A percentile compares a stretch with the other conserved stretches of the same genome.
Conservation (phyloP, 2,888 invertebrate genomes). For the Lacanobia wlatinum region DNA sequence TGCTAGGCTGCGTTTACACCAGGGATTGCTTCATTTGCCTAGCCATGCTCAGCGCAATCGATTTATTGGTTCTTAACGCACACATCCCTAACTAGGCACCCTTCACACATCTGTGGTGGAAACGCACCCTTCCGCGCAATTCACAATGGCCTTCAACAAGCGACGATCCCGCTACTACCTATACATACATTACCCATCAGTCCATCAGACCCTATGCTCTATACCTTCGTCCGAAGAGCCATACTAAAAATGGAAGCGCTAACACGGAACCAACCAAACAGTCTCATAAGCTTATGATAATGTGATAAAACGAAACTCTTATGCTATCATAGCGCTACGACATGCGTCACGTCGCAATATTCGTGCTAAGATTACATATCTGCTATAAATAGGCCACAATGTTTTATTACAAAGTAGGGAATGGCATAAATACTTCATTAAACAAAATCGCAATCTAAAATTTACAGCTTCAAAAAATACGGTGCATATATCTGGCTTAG, state of each 20-base stretch:
- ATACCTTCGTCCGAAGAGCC: background rate
- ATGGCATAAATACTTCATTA: background rate
- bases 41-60: too few relatives aligned
- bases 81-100: too few relatives aligned
- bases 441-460: background rate
- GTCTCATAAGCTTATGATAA: background rate
- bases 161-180: background rate
- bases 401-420: background rate
- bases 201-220: background rate
- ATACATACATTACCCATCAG: background rate
- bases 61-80: too few relatives aligned
- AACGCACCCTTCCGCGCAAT: too few relatives aligned
- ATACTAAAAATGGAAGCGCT: slow-evolving; percentile 33
- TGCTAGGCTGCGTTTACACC: too few relatives aligned
- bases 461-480: background rate
- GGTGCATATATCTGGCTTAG: background rate
- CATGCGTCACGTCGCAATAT: background rate
- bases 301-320: background rate
- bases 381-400: background rate
- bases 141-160: background rate
- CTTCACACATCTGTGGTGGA: too few relatives aligned
- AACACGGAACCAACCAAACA: slow-evolving; percentile 6
- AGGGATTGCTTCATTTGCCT: too few relatives aligned
- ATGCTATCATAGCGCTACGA: background rate
- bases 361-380: background rate